Base-by-base conservation (phyloP, 92 coral and sea anemone species). In the Desmophyllum pertusum region DNA sequence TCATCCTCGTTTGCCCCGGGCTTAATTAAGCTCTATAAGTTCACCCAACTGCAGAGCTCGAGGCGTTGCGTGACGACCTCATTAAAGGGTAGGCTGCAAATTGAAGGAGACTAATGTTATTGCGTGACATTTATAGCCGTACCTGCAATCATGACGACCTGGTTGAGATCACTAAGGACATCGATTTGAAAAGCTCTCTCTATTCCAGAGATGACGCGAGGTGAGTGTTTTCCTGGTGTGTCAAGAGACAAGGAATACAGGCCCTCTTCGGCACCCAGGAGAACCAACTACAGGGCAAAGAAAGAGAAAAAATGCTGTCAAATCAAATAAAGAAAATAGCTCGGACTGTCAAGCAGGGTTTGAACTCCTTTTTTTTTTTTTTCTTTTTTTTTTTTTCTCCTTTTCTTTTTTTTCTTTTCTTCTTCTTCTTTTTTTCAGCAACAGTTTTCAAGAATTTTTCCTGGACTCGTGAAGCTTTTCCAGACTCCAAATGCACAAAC, bases 231-330 rank as follows among this genome's bases (percentile, higher is more conserved):
- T 3, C 92, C 93, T 11, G 96, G 90, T 31, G 76, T 88, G 48
- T 85, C 74, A 39, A 97, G 88, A 36, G 98, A 87, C 68, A 97
- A 80, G 10, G 98, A 79, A 72, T 81, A 97, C 36, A 97, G 77
- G 3, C 99, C 99, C 65, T 97, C 99, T 75, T 97, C 99, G 5
- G 98, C 96, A 23, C 98, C 99, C 57, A 97, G 82, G 14, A 97
- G 83, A 36, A 97, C 89, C 74, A 97, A 84, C 99, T 97, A 81
- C 41, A 72, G 72, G 50, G 7, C 10, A 4, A 10, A 21, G 5
- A 39, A 45, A 73, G 42, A 36, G 9, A 17, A 4, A 2, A 4
- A 77, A 23, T 18, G 43, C n/a, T 21, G 25, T 39, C 31, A 42
- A 48, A 14, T 5, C 25, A 4, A 5, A 65, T 30, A 17, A 65